phyloP scores from a whole-genome alignment of 2,113 vertebrate species.

The Prochilodus magdalenae region DNA sequence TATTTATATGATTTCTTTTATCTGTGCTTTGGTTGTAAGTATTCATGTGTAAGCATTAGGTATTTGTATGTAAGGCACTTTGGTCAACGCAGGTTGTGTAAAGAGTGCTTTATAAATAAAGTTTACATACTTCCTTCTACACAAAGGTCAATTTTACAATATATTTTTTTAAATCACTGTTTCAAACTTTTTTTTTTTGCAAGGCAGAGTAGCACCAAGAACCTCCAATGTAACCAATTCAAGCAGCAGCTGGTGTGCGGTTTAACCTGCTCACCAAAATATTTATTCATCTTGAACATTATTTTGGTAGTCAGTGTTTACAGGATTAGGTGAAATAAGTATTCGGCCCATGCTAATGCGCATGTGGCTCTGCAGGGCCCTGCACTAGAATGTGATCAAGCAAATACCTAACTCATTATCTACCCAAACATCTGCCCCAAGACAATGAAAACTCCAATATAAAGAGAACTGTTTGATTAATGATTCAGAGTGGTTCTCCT shows the following conservation, averaged over 20 bases:
- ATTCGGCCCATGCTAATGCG: slow-evolving; percentile 22
- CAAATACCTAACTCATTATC: slow-evolving; percentile 36
- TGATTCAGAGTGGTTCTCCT: slow-evolving; percentile 43
- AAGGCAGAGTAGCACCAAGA: not conserved
- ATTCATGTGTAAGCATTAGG: too few species aligned
- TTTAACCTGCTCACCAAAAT: not conserved
- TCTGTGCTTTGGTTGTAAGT: too few species aligned
- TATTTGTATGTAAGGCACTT: too few species aligned
- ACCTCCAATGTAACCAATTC: not conserved
- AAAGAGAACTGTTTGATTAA: slow-evolving; percentile 46
- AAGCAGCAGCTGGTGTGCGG: not conserved
- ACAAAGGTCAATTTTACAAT: too few species aligned
- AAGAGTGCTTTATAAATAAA: too few species aligned
- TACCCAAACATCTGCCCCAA: slow-evolving; percentile 49
- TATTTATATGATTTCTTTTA: too few species aligned
- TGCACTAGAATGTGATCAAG: slow-evolving; percentile 44
- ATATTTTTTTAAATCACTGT: too few species aligned
- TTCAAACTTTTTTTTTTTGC: too few species aligned
- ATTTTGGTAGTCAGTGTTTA: slow-evolving; percentile 12
- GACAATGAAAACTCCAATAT: slow-evolving; percentile 13
- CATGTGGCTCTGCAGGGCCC: slow-evolving; percentile 11
- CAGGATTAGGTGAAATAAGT: slow-evolving; percentile 13
- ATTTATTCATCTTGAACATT: not conserved
- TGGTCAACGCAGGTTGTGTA: too few species aligned
- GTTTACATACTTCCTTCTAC: too few species aligned